phyloP scores from a whole-genome alignment of 2,113 vertebrate genomes.

The Isichthys henryi region DNA sequence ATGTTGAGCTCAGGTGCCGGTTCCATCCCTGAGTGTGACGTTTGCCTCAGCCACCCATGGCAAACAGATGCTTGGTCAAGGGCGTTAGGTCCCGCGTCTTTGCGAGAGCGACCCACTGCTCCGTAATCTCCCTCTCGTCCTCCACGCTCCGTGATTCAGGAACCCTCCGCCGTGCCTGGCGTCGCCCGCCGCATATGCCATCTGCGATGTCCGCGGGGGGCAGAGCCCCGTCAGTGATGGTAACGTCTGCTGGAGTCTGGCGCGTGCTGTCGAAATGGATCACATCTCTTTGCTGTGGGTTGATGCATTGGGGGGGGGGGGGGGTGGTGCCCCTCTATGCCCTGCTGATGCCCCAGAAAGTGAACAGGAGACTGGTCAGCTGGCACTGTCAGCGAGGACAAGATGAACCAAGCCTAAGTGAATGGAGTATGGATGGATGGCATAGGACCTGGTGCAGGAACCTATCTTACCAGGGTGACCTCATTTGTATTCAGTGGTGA shows the following conservation, averaged over 20 bases:
- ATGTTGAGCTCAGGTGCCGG: neutral
- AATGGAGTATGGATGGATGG: neutral
- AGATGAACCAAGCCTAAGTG: neutral
- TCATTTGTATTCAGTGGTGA: neutral
- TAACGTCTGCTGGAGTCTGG: neutral
- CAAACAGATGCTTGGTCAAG: neutral
- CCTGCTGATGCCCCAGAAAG: neutral
- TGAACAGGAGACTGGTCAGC: neutral
- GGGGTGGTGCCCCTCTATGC: neutral
- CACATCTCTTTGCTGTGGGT: neutral
- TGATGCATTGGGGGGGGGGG: neutral
- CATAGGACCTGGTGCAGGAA: neutral
- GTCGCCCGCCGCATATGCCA: neutral
- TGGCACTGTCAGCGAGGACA: neutral
- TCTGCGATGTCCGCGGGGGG: neutral
- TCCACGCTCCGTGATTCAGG: neutral
- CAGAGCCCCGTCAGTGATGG: neutral
- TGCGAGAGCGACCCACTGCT: neutral
- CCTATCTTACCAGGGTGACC: slow-evolving; percentile 46
- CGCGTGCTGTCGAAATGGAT: neutral
- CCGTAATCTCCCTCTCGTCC: neutral
- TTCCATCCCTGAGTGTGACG: neutral
- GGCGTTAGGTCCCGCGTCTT: neutral
- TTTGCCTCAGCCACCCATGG: too few relatives aligned
- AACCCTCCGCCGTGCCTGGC: neutral